Percentiles rank a stretch among this genome's conserved stretches.
phyloP scores from a whole-genome alignment of 2,888 invertebrate genomes.

The Cartodere bifasciata region DNA sequence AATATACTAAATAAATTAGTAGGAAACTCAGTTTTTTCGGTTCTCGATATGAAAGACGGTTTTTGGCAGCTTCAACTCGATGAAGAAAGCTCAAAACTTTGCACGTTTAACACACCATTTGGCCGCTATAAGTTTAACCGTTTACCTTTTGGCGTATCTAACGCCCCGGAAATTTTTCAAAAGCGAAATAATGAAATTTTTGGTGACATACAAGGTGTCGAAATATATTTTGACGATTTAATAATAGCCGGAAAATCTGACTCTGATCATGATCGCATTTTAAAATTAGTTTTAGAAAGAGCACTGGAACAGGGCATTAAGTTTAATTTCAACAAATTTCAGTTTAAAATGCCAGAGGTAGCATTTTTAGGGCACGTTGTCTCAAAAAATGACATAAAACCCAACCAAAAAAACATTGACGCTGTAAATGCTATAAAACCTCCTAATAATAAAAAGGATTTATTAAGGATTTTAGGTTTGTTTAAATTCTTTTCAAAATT shows the following conservation, averaged over 20 bases:
- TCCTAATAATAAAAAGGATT: constrained; percentile 12
- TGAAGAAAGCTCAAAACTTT: constrained; percentile 6
- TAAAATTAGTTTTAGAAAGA: constrained; percentile 12
- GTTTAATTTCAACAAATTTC: constrained; percentile 15
- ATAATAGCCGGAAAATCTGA: constrained; percentile 13
- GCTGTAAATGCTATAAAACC: constrained; percentile 10
- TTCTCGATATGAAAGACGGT: constrained; percentile 18
- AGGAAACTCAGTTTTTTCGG: constrained; percentile 18
- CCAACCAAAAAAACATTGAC: constrained; percentile 10
- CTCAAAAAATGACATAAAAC: constrained; percentile 11
- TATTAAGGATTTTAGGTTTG: constrained; percentile 12
- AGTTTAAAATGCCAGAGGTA: constrained; percentile 12
- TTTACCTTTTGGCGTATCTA: constrained; percentile 21
- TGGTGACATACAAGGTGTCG: constrained; percentile 14
- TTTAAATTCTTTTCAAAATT: constrained; percentile 10
- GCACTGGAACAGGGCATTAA: constrained; percentile 12
- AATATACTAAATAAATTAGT: constrained; percentile 21
- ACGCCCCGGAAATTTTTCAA: constrained; percentile 22
- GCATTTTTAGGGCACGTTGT: constrained; percentile 16
- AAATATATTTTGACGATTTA: constrained; percentile 19
- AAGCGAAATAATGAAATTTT: constrained; percentile 17
- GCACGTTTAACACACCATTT: constrained; percentile 13
- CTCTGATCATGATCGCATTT: constrained; percentile 15
- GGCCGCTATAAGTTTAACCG: constrained; percentile 12
- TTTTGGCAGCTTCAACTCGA: constrained; percentile 11